Percentiles rank a stretch among this genome's conserved stretches.
Conservation (phyloP, 1,140 invertebrate genomes). For the Monomorium pharaonis region DNA sequence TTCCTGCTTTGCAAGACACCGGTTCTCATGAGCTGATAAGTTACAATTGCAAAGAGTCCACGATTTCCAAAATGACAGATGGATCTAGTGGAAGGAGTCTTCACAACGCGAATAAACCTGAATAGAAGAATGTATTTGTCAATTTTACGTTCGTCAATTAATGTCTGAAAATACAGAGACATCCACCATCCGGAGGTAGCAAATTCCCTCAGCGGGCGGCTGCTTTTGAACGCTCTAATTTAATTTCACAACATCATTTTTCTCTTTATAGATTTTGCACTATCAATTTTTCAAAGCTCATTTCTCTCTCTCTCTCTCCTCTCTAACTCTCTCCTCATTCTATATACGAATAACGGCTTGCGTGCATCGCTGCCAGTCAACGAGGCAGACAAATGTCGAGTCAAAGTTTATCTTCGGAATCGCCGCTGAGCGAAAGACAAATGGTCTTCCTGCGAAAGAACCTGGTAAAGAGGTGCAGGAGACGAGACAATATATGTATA, state of each 20-base stretch:
- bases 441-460: background rate
- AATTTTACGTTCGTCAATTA: no score
- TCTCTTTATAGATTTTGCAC: slow-evolving; percentile 12
- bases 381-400: slow-evolving; percentile 70
- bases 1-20: no score
- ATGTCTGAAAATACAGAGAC: no score
- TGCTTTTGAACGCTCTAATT: slow-evolving; percentile 28
- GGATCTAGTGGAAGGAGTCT: no score
- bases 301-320: slow-evolving; percentile 46
- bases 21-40: no score
- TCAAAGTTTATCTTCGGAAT: slow-evolving; percentile 50
- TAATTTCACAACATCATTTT: slow-evolving; percentile 13
- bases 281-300: slow-evolving; percentile 17
- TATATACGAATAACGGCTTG: slow-evolving; percentile 57
- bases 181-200: no score
- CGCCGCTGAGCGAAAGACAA: slow-evolving; percentile 8
- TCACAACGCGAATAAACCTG: no score
- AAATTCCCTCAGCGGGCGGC: no score
- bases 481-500: slow-evolving; percentile 3
- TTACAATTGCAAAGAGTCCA: no score
- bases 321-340: no score
- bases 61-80: no score
- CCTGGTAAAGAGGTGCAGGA: slow-evolving; percentile 1
- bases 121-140: no score
- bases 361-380: slow-evolving; percentile 82